Percentiles rank a stretch among this genome's conserved stretches.
phyloP scores from a whole-genome alignment of 2,888 invertebrate genomes.

The Ceriagrion tenellum region DNA sequence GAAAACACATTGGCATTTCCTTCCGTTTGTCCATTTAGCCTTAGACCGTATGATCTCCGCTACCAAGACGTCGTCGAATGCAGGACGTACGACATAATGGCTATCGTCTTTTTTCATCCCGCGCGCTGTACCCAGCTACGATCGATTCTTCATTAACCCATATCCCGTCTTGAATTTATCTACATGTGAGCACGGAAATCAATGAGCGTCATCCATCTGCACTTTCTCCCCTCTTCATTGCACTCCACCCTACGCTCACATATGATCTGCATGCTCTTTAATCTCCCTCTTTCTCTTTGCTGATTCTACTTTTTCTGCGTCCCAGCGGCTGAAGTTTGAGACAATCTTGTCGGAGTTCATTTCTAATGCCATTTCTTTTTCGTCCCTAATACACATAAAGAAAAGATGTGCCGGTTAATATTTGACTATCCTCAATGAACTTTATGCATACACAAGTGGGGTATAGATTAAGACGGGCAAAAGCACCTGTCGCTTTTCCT shows the following conservation, averaged over 20 bases:
- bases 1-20: too few relatives aligned
- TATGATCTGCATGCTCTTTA: neutral
- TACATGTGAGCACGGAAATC: neutral
- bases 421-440: too few relatives aligned
- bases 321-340: neutral
- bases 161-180: neutral
- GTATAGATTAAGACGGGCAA: too few relatives aligned
- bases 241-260: neutral
- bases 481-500: too few relatives aligned
- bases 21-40: too few relatives aligned
- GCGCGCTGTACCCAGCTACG: neutral
- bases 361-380: neutral
- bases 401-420: too few relatives aligned
- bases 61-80: too few relatives aligned
- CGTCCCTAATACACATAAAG: neutral
- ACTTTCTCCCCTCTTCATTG: neutral
- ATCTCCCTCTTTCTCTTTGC: neutral
- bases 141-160: constrained; percentile 11
- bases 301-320: neutral
- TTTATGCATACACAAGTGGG: too few relatives aligned
- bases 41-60: too few relatives aligned
- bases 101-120: neutral
- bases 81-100: neutral
- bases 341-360: neutral
- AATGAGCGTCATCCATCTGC: neutral